Evolutionary conservation across 2,888 invertebrate genomes (phyloP).

Genomic region (Conistra vaccinii): DNA sequence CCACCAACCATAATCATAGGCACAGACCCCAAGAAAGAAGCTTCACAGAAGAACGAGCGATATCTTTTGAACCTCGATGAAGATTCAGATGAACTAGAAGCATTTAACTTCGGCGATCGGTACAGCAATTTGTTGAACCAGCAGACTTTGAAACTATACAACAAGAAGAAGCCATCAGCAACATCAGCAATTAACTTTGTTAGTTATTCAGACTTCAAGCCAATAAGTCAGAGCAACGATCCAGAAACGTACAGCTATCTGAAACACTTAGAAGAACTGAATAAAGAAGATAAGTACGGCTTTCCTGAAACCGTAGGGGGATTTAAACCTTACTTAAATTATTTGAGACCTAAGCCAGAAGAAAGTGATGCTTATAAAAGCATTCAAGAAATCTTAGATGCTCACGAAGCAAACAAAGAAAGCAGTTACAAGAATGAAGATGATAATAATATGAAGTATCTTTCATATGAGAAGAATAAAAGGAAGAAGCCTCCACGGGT

Average conservation of each 20-base stretch:
- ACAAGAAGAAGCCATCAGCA: conserved; percentile 68
- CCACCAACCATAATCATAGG: conserved; percentile 72
- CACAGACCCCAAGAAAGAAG: conserved; percentile 68
- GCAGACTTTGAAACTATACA: conserved; percentile 55
- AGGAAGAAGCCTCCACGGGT: conserved; percentile 71
- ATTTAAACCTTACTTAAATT: conserved; percentile 68
- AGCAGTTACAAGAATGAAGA: conserved; percentile 61
- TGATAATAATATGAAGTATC: conserved; percentile 70
- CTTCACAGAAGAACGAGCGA: conserved; percentile 79
- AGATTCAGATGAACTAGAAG: conserved; percentile 67
- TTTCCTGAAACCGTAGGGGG: conserved; percentile 59
- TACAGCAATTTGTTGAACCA: conserved; percentile 72
- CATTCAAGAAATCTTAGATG: conserved; percentile 84
- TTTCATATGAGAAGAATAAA: conserved; percentile 70
- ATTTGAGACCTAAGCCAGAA: conserved; percentile 68
- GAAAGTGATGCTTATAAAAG: conserved; percentile 79
- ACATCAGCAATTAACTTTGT: conserved; percentile 77
- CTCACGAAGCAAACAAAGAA: conserved; percentile 81
- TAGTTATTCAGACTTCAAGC: conserved; percentile 78
- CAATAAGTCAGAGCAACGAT: conserved; percentile 80
- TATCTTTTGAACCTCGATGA: conserved; percentile 67
- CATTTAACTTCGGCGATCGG: conserved; percentile 71
- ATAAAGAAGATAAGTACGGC: conserved; percentile 72
- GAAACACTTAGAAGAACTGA: conserved; percentile 79
- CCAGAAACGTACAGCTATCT: conserved; percentile 85